Percentiles rank a stretch among this genome's conserved stretches.
phyloP scores from a whole-genome alignment of 1,140 invertebrate species.

The Musca domestica region DNA sequence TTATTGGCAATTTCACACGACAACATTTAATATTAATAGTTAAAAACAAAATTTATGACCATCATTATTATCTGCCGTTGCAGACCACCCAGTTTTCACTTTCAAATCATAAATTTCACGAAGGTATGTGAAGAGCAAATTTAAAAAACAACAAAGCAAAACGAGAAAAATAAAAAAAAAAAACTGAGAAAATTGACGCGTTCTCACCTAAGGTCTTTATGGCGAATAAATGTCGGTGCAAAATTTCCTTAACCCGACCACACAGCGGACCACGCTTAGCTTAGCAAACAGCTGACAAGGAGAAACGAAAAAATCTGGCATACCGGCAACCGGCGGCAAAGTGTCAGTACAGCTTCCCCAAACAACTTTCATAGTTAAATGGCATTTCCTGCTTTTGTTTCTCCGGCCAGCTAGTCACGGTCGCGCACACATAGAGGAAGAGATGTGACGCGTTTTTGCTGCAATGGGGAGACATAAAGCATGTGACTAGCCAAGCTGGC shows the following conservation, averaged over 20 bases:
- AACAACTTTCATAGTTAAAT: constrained; percentile 20
- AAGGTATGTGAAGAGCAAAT: neutral
- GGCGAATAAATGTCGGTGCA: neutral
- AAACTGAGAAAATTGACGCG: neutral
- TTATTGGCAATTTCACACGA: too few species aligned
- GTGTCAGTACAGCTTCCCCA: constrained; percentile 20
- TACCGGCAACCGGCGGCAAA: neutral
- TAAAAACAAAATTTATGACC: too few species aligned
- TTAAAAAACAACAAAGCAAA: too few species aligned
- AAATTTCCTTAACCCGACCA: neutral
- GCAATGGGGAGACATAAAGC: too few species aligned
- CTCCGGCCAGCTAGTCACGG: too few species aligned
- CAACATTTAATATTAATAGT: too few species aligned
- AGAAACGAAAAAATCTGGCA: neutral
- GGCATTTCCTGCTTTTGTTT: constrained; percentile 19
- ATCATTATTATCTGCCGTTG: neutral
- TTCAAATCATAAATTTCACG: constrained; percentile 1
- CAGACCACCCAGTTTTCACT: constrained; percentile 19
- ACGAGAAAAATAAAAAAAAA: neutral
- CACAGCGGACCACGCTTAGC: too few species aligned
- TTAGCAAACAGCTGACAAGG: too few species aligned
- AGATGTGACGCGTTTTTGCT: too few species aligned
- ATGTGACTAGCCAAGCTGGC: too few species aligned
- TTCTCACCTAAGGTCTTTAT: constrained; percentile 10
- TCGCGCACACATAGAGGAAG: too few species aligned